Percentiles rank a stretch among this genome's conserved stretches.
Conservation (phyloP, 2,797 vertebrate species). For the Phrynocephalus vlangalii region DNA sequence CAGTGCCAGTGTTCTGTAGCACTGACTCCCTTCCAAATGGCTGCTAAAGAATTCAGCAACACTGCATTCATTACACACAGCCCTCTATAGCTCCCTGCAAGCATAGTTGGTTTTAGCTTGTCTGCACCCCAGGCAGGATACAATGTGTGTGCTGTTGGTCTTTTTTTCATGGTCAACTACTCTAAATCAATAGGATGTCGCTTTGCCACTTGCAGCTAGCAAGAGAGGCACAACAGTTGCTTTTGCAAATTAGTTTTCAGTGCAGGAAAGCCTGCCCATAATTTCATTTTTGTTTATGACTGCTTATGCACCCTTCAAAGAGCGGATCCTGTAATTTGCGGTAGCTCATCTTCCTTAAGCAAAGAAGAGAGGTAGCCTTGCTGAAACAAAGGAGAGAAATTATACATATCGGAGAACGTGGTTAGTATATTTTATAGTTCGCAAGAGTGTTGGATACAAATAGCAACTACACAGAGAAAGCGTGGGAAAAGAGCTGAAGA, state of each 20-base stretch:
- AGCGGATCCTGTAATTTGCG: too few relatives aligned
- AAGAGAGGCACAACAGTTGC: conserved; percentile 47
- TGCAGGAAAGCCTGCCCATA: not conserved
- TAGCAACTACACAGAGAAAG: too few relatives aligned
- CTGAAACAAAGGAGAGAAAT: not conserved
- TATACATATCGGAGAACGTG: too few relatives aligned
- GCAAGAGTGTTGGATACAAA: too few relatives aligned
- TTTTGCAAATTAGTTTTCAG: conserved; percentile 7
- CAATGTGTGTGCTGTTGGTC: conserved; percentile 30
- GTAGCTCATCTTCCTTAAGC: not conserved
- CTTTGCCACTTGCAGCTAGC: conserved; percentile 46
- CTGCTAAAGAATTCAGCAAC: conserved; percentile 35
- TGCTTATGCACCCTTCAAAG: not conserved
- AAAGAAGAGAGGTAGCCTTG: not conserved
- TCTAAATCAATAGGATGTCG: conserved; percentile 33
- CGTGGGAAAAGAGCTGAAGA: too few relatives aligned
- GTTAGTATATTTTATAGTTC: too few relatives aligned
- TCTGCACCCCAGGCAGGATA: conserved; percentile 41
- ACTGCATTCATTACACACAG: conserved; percentile 13
- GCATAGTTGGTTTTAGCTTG: conserved; percentile 29
- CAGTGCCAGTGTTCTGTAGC: conserved; percentile 25
- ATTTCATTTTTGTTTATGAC: not conserved
- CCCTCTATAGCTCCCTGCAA: conserved; percentile 23
- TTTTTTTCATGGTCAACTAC: conserved; percentile 46
- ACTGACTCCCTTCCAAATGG: conserved; percentile 46